These are phyloP conservation scores for Cepaea hortensis DNA, from an alignment of 2,888 invertebrate genomes.

Conservation along the genomic window DNA sequence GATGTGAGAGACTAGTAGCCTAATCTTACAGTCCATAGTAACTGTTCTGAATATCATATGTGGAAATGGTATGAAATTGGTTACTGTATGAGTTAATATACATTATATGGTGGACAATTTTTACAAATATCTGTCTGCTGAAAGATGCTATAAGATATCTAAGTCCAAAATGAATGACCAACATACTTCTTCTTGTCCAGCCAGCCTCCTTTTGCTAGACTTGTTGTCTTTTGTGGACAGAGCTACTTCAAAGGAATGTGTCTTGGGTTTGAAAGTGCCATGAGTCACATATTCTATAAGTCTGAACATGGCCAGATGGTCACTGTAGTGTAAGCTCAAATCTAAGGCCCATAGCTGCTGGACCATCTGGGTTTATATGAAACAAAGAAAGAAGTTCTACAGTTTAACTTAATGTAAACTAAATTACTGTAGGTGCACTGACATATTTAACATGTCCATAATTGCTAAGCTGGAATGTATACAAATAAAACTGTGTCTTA, in stretches of 20 bases:
- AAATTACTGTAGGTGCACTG: not conserved
- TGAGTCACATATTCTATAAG: conserved; percentile 73
- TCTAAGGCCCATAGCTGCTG: conserved; percentile 75
- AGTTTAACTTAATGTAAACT: not conserved
- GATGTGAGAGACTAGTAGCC: too few species aligned
- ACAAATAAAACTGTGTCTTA: too few species aligned
- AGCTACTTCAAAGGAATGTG: conserved; percentile 69
- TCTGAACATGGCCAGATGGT: conserved; percentile 72
- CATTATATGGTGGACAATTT: not conserved
- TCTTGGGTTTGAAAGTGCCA: conserved; percentile 67
- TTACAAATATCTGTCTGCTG: not conserved
- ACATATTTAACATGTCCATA: too few species aligned
- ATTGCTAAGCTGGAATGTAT: too few species aligned
- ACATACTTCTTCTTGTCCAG: conserved; percentile 51
- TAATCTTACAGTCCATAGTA: too few species aligned
- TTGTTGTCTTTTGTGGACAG: conserved; percentile 61
- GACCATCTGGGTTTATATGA: conserved; percentile 63
- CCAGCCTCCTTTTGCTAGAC: conserved; percentile 52
- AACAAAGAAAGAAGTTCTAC: not conserved
- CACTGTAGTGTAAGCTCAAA: conserved; percentile 73
- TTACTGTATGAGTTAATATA: not conserved
- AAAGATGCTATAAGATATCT: not conserved
- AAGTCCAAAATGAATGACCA: not conserved
- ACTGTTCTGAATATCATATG: too few species aligned
- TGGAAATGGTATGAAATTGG: too few species aligned